Conservation (phyloP, 2,113 vertebrate genomes). For the Panthera tigris region DNA sequence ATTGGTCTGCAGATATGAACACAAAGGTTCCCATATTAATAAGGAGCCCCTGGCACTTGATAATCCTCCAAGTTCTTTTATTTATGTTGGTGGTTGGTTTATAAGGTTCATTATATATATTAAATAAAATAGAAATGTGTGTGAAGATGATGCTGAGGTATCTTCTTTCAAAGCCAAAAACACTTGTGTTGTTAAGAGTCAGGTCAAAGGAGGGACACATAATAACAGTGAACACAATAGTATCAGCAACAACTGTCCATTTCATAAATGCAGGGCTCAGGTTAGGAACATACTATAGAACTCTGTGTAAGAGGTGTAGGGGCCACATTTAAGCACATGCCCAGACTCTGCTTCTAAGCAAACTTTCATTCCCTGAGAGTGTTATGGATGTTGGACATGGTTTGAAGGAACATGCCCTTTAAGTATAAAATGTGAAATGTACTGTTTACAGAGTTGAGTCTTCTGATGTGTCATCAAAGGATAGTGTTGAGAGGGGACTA, state of each 20-base stretch:
- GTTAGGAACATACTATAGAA: background rate
- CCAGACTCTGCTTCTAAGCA: background rate
- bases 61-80: background rate
- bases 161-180: background rate
- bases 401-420: background rate
- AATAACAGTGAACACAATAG: background rate
- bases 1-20: background rate
- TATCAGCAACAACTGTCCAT: background rate
- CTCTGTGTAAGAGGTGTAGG: background rate
- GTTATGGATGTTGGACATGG: background rate
- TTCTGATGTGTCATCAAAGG: background rate
- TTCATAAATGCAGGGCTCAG: background rate
- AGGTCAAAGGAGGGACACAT: background rate
- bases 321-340: background rate
- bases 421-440: background rate
- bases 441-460: background rate
- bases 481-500: background rate
- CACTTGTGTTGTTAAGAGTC: background rate
- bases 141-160: background rate
- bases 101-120: background rate
- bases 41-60: background rate
- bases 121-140: background rate
- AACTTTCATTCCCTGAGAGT: background rate
- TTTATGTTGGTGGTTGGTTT: background rate
- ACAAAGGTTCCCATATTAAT: background rate